Evolutionary conservation across 2,113 vertebrate genomes (phyloP).

Genomic region (Chamaetylas fuelleborni): DNA sequence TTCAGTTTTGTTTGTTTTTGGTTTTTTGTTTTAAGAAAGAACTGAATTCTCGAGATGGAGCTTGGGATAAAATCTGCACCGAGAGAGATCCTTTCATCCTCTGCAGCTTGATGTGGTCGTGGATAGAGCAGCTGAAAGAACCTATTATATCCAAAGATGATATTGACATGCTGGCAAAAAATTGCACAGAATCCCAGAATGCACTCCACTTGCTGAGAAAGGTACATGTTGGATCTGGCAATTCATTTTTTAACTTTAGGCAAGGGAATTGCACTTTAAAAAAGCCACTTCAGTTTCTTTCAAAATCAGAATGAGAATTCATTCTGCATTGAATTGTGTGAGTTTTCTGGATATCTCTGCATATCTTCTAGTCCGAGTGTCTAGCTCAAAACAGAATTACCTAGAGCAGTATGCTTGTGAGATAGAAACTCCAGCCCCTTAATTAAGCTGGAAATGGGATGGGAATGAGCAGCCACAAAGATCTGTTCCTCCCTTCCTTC

Average conservation of each 20-base stretch:
- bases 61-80: slow-evolving; percentile 88
- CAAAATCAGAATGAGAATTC: background rate
- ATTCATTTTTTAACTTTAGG: background rate
- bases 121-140: slow-evolving; percentile 95
- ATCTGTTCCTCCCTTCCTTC: background rate
- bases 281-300: background rate
- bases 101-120: slow-evolving; percentile 93
- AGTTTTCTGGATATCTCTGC: background rate
- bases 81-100: slow-evolving; percentile 90
- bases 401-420: background rate
- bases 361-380: background rate
- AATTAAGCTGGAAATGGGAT: background rate
- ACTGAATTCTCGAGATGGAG: slow-evolving; percentile 88
- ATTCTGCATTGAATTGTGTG: background rate
- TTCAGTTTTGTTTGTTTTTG: background rate
- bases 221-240: slow-evolving; percentile 66
- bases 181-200: slow-evolving; percentile 68
- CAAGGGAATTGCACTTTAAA: background rate
- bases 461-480: background rate
- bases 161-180: slow-evolving; percentile 75
- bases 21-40: slow-evolving; percentile 79
- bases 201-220: slow-evolving; percentile 85
- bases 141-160: slow-evolving; percentile 85
- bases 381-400: background rate
- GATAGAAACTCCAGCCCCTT: background rate